Conservation (phyloP, 2,888 invertebrate species). For the Cephus spinipes region DNA sequence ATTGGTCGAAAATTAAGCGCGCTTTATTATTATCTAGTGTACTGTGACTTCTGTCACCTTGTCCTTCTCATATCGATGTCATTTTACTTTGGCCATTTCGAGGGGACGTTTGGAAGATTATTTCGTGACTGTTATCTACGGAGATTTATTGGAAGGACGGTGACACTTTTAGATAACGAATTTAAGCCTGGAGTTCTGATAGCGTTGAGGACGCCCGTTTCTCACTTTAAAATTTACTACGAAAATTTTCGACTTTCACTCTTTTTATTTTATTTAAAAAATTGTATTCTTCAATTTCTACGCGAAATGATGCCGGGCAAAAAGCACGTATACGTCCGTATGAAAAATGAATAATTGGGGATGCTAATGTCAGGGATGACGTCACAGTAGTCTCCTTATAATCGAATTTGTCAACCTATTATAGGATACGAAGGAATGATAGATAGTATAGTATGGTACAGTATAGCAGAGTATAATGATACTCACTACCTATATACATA, state of each 20-base stretch:
- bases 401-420: constrained; percentile 30
- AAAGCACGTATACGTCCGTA: background rate
- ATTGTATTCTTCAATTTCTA: background rate
- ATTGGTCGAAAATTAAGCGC: background rate
- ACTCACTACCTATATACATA: no score
- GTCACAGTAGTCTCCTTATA: background rate
- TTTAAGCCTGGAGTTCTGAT: background rate
- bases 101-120: background rate
- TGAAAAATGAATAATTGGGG: background rate
- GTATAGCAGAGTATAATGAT: background rate
- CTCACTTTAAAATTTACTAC: background rate
- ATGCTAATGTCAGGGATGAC: constrained; percentile 14
- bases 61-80: background rate
- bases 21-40: background rate
- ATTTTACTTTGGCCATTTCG: background rate
- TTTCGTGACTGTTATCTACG: background rate
- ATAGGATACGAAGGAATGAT: constrained; percentile 30
- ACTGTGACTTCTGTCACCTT: background rate
- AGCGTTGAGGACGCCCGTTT: background rate
- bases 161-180: background rate
- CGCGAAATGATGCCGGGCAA: background rate
- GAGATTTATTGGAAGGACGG: background rate
- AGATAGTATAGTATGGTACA: constrained; percentile 42
- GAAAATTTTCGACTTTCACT: background rate
- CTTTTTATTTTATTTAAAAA: background rate